Evolutionary conservation across 2,797 vertebrate genomes (phyloP), one percentile per base, ranked within the genome.

Genomic region (Delichon dasypus): DNA sequence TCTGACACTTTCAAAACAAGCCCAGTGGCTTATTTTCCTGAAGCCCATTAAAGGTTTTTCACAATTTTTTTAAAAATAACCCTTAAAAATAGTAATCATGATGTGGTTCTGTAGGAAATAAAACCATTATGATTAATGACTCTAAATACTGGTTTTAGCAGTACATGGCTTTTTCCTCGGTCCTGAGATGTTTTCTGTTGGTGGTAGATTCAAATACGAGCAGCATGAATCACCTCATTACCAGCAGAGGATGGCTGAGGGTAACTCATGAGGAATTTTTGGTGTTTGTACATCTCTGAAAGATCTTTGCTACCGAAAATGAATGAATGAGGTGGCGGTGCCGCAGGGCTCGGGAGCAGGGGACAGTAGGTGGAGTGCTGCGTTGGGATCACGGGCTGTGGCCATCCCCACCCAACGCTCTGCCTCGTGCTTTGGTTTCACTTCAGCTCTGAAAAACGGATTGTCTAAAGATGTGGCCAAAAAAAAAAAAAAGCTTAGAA

Each of bases 301-400:
- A 50, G 94, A 30, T 89, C 62, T 90, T 72, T 26, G 84, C 53
- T 32, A 26, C 78, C 10, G 67, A 17, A n/a, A 32, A 83, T 25
- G 70, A 19, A 34, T 53, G 85, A 89, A 42, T 66, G 74, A 74
- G 70, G 38, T 5, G 73, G 19, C 1, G 4, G 25, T 13, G 71
- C 14, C 1, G 7, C 44, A 36, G 77, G 66, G 77, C 16, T 5
- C 44, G 1, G 3, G 44, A 5, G 54, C 26, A 0, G 83, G 84
- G 66, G 90, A 89, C 95, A 15, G 90, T 77, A 96, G 97, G 40
- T 93, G 97, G 97, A 88, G 95, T 26, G 85, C 50, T 91, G 62
- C 77, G 34, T 40, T 77, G 80, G 89, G 76, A 44, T 78, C 30
- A 0, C 11, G n/a, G 13, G 29, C 58, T 30, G 4, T 29, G 23